A percentile compares a stretch with the other conserved stretches of the same genome.
Conservation (phyloP, 2,113 vertebrate genomes). For the Hipposideros armiger region DNA sequence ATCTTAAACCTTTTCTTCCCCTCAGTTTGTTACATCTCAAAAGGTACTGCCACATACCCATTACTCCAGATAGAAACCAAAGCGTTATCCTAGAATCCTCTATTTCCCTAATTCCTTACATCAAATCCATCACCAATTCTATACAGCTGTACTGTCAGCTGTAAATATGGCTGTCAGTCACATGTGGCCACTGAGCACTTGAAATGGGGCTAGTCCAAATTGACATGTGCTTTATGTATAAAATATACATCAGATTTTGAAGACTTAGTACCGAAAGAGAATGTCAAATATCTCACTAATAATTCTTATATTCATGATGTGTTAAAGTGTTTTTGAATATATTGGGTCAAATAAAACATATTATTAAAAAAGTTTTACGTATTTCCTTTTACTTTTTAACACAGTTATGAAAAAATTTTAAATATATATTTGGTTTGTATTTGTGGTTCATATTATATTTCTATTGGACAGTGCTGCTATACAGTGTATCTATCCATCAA, state of each 20-base stretch:
- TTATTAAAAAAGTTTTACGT: background rate
- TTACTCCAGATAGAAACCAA: background rate
- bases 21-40: background rate
- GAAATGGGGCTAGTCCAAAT: background rate
- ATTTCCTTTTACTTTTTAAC: constrained; percentile 2
- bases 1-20: background rate
- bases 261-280: background rate
- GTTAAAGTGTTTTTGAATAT: background rate
- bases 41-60: background rate
- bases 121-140: background rate
- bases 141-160: background rate
- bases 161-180: background rate
- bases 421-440: background rate
- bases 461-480: background rate
- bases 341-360: background rate
- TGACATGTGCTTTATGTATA: background rate
- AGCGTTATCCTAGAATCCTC: background rate
- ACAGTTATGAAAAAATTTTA: background rate
- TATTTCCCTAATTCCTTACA: background rate
- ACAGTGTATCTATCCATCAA: background rate
- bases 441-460: constrained; percentile 9
- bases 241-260: background rate
- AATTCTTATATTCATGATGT: background rate
- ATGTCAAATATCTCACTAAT: constrained; percentile 2
- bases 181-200: background rate